phyloP scores from a whole-genome alignment of 2,113 vertebrate genomes.

The Percopsis transmontana region DNA sequence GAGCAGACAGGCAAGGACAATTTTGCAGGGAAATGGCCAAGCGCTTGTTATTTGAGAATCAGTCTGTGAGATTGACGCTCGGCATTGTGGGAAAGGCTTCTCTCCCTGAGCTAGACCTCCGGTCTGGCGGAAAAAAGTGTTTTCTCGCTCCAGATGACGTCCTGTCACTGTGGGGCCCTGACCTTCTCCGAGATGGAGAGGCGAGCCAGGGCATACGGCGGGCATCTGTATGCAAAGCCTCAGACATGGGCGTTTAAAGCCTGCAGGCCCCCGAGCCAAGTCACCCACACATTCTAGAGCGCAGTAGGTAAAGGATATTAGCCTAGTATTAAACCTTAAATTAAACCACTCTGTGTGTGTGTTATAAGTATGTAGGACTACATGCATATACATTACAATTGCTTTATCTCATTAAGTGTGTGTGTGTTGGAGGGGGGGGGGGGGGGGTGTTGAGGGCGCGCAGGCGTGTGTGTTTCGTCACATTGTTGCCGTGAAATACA shows the following conservation, averaged over 20 bases:
- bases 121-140: conserved; percentile 28
- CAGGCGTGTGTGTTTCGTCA: conserved; percentile 26
- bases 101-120: conserved; percentile 50
- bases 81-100: conserved; percentile 56
- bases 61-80: conserved; percentile 29
- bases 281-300: background rate
- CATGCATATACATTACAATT: conserved; percentile 23
- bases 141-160: conserved; percentile 31
- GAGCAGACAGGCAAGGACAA: background rate
- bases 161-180: conserved; percentile 37
- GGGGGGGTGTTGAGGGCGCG: background rate
- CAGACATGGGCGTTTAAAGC: conserved; percentile 28
- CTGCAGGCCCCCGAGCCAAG: conserved; percentile 5
- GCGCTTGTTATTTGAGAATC: conserved; percentile 24
- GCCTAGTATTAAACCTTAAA: background rate
- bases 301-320: conserved; percentile 13
- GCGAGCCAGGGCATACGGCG: conserved; percentile 21
- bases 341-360: conserved; percentile 22
- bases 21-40: conserved; percentile 2
- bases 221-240: conserved; percentile 48
- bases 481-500: conserved; percentile 46
- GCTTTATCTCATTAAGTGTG: conserved; percentile 36
- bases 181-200: conserved; percentile 43
- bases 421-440: too few species aligned
- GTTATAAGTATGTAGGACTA: conserved; percentile 6